Percentiles rank a stretch among this genome's conserved stretches.
Evolutionary conservation across 2,888 invertebrate species (phyloP).

Genomic region (Rhabditophanes sp.): DNA sequence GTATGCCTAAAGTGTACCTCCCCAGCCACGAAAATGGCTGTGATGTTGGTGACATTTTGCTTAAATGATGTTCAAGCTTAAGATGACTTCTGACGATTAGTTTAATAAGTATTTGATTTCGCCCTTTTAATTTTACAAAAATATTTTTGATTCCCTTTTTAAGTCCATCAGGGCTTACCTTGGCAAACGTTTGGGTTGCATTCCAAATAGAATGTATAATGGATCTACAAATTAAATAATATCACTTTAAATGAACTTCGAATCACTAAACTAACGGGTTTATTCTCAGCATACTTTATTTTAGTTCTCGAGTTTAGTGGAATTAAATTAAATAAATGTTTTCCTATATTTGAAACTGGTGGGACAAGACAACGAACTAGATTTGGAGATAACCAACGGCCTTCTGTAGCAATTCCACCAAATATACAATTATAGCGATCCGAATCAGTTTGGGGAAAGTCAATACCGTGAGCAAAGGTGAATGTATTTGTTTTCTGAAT

Average conservation of each 20-base stretch:
- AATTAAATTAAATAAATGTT: slow-evolving; percentile 4
- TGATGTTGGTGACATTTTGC: too few species aligned
- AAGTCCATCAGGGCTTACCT: too few species aligned
- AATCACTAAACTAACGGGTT: slow-evolving; percentile 4
- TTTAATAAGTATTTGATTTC: too few species aligned
- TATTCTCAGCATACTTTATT: slow-evolving; percentile 1
- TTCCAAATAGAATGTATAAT: slow-evolving; percentile 25
- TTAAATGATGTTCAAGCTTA: too few species aligned
- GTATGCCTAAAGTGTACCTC: too few species aligned
- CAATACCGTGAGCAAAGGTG: slow-evolving; percentile 9
- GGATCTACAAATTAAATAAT: slow-evolving; percentile 12
- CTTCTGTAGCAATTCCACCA: slow-evolving; percentile 10
- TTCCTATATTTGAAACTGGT: slow-evolving; percentile 7
- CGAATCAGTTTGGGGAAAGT: slow-evolving; percentile 8
- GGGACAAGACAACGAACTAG: slow-evolving; percentile 10
- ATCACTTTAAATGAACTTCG: not conserved
- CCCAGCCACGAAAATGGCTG: too few species aligned
- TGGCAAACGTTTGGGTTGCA: slow-evolving; percentile 21
- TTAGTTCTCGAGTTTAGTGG: slow-evolving; percentile 1
- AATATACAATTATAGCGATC: slow-evolving; percentile 9
- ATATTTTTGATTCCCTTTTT: too few species aligned
- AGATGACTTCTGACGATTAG: too few species aligned
- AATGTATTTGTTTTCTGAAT: slow-evolving; percentile 5
- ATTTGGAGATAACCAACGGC: slow-evolving; percentile 10
- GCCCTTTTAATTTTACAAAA: too few species aligned